Evolutionary conservation across 1,140 invertebrate genomes (phyloP).

Genomic region (Drosophila mayri): DNA sequence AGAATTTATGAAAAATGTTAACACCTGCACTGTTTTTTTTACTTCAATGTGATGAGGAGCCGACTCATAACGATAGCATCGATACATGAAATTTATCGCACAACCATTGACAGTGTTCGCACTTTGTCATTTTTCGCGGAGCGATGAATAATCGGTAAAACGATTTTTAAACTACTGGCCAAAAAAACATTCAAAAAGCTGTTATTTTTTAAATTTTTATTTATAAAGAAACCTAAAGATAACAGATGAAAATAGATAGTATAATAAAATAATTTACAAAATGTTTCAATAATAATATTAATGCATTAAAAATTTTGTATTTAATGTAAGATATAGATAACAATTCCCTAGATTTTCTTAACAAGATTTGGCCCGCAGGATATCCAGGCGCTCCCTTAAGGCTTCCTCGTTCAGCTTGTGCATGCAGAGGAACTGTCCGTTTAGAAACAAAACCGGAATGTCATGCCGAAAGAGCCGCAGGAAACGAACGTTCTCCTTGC

Average conservation of each 20-base stretch:
- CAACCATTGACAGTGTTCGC: neutral
- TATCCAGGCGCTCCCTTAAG: conserved; percentile 85
- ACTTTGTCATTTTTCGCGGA: neutral
- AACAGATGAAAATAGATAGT: no score
- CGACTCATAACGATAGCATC: conserved; percentile 7
- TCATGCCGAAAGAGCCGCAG: conserved; percentile 92
- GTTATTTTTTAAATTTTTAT: no score
- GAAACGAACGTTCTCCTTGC: conserved; percentile 90
- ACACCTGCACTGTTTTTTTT: conserved; percentile 56
- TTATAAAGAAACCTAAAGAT: no score
- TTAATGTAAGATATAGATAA: neutral
- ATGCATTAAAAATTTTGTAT: neutral
- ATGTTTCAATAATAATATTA: neutral
- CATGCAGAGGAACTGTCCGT: conserved; percentile 93
- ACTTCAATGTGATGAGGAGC: neutral
- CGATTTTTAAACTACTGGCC: neutral
- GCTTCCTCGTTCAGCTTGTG: conserved; percentile 89
- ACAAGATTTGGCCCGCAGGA: neutral
- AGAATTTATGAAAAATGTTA: conserved; percentile 42
- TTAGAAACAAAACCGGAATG: conserved; percentile 94
- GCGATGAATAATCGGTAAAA: neutral
- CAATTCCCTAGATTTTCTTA: neutral
- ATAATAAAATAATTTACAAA: neutral
- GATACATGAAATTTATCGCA: neutral
- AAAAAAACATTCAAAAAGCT: no score